A percentile compares a stretch with the other conserved stretches of the same genome.
phyloP scores from a whole-genome alignment of 2,797 vertebrate genomes.

The Echiichthys vipera region DNA sequence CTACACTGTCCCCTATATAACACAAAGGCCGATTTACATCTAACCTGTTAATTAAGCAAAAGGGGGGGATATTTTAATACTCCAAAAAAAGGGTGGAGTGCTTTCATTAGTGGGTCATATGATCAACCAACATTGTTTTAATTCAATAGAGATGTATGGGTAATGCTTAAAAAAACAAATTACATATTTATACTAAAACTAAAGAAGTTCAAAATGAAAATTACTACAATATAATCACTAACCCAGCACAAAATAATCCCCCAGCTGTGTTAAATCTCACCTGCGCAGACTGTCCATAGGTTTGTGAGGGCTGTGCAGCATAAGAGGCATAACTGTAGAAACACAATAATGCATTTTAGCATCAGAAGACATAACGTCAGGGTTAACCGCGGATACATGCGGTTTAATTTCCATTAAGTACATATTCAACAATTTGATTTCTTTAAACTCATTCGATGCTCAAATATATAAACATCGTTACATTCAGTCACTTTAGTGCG shows the following conservation, averaged over 20 bases:
- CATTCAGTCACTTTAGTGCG: background rate
- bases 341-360: background rate
- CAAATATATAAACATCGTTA: background rate
- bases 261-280: constrained; percentile 66
- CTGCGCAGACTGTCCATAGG: constrained; percentile 94
- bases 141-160: too few species aligned
- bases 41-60: too few species aligned
- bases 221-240: background rate
- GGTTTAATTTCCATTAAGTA: background rate
- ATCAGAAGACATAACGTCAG: background rate
- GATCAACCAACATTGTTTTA: too few species aligned
- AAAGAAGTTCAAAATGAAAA: too few species aligned
- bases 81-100: too few species aligned
- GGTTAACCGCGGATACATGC: too few species aligned
- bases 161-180: too few species aligned
- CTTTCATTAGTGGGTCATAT: too few species aligned
- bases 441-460: background rate
- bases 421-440: background rate
- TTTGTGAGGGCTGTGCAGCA: constrained; percentile 92
- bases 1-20: too few species aligned
- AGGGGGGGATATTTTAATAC: too few species aligned
- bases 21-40: too few species aligned
- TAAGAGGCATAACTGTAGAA: constrained; percentile 93
- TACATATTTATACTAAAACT: too few species aligned
- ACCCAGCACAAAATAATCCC: fast-evolving